Base-by-base conservation (phyloP, 2,797 vertebrate species). In the Schizopygopsis malacanthus region DNA sequence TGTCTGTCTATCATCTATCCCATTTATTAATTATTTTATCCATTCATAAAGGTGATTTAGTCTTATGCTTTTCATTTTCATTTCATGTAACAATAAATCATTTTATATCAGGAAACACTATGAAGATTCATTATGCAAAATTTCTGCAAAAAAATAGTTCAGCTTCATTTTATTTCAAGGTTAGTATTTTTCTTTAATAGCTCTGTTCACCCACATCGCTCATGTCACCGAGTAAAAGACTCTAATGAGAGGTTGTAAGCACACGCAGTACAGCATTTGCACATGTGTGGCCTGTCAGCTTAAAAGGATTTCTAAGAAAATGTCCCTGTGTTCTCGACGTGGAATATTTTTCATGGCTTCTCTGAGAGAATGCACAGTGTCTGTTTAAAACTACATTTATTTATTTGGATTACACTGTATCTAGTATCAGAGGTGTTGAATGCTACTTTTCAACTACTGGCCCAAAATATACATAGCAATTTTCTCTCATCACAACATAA, bases 141-240 rank as follows among this genome's bases (percentile, higher is more conserved):
- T 33, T 47, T 71, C 39, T 25, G 16, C 41, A 47, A 79, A 80
- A 80, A 67, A 16, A 50, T 54, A 71, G 52, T 79, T 59, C 52
- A 33, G 52, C 63, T 65, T 75, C 45, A 47, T 22, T 70, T 70
- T 25, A 59, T 50, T 65, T 43, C n/a, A 37, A 3, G 43, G 25
- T 33, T 67, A 63, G 16, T 65, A 9, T 61, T 85, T 81, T 72
- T 25, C 59, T 73, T 18, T 56, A 72, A 77, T 59, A 43, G 18
- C 54, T 82, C 33, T 75, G 50, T 85, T 77, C 87, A 85, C 73
- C 73, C 87, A 85, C 79, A 85, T 37, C 41, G 33, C 65, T 59
- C 86, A 79, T 87, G 87, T 82, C 84, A 79, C 28, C 3, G 73
- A 63, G 20, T 54, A 65, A 82, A 84, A 82, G 67, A 65, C 52